Evolutionary conservation across 2,113 vertebrate genomes (phyloP), one percentile per base, ranked within the genome.

Genomic region (Lampris incognitus): DNA sequence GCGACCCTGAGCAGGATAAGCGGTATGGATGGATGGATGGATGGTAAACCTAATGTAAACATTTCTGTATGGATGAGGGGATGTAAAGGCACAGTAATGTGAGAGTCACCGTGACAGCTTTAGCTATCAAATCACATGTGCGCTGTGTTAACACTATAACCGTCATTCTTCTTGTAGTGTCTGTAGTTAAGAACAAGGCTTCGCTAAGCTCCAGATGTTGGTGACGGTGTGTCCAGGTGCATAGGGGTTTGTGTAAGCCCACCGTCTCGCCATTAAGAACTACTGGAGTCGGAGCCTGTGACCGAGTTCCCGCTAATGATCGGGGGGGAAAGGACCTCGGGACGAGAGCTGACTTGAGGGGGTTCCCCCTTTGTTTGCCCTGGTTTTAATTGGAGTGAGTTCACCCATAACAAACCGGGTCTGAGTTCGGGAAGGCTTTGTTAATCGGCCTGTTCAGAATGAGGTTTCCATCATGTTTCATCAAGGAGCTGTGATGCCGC

Each of bases 331-430:
- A 64, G 64, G 48, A 73, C 74, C 66, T 49, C 9, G 38, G 72
- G 40, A 44, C 70, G 74, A 44, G 6, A 9, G 62, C 5, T 13
- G 68, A 61, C 11, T 0, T 68, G 46, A 74, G 40, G 63, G 3
- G 8, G 24, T 42, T 39, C n/a, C 42, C 48, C 52, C 57, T 70
- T 81, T 77, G 75, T 88, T 50, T 55, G 67, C 59, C 56, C 50
- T 49, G 55, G 66, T 78, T 90, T 82, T 87, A 90, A 87, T 87
- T 87, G 87, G 72, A 44, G 80, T 62, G 58, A 85, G 49, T 74
- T 84, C 84, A 67, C 57, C 79, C 68, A 54, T 82, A 79, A 89
- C 84, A 50, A 71, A 24, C 66, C 13, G 64, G 37, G 57, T 56
- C 54, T 1, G 59, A 81, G 57, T 74, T 63, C 54, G 55, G 69